Evolutionary conservation across 2,113 vertebrate species (phyloP).

Genomic region (Muntiacus muntjak): DNA sequence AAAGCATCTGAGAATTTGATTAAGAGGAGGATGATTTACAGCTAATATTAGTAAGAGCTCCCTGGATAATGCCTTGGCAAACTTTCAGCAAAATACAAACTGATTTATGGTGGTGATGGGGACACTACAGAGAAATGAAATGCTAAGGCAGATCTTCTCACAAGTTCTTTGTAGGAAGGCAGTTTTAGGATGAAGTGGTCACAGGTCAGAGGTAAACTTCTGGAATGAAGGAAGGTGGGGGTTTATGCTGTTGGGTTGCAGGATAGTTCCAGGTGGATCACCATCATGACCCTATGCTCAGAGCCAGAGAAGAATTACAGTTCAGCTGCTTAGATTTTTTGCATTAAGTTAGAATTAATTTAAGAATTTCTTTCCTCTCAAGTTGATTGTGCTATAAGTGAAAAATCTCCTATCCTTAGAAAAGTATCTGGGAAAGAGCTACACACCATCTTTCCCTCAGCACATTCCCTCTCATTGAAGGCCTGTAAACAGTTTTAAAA

Average conservation of each 20-base stretch:
- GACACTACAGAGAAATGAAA: not conserved
- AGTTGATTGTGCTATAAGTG: not conserved
- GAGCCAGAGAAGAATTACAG: not conserved
- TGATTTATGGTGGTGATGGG: not conserved
- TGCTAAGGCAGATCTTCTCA: not conserved
- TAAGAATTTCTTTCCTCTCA: not conserved
- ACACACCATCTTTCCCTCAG: fast-evolving
- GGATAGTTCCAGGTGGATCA: not conserved
- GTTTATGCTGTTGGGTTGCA: not conserved
- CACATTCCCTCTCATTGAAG: not conserved
- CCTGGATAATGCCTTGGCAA: not conserved
- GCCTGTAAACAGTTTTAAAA: not conserved
- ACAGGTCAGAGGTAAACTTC: not conserved
- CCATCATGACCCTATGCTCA: not conserved
- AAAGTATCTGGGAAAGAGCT: not conserved
- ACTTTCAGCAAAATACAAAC: not conserved
- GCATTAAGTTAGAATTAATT: not conserved
- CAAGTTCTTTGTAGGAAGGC: not conserved
- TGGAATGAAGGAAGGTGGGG: not conserved
- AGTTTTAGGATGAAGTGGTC: not conserved
- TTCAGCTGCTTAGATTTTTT: not conserved
- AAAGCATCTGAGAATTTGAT: not conserved
- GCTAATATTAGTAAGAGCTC: not conserved
- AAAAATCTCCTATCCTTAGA: not conserved
- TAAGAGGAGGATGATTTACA: not conserved